phyloP scores from a whole-genome alignment of 2,888 invertebrate genomes.

The Tenthredo mesomela region DNA sequence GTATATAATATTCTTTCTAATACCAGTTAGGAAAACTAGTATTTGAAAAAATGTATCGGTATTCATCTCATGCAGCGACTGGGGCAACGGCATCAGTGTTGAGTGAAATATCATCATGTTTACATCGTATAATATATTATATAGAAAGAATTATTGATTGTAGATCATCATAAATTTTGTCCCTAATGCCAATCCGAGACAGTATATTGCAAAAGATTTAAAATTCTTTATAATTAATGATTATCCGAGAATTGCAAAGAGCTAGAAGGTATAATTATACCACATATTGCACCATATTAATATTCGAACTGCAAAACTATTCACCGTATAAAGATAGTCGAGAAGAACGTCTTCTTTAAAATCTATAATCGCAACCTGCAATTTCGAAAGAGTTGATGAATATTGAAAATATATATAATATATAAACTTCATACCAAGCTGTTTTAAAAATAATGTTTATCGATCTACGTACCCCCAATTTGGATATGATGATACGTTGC shows the following conservation, averaged over 20 bases:
- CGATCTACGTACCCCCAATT: neutral
- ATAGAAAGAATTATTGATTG: neutral
- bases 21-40: neutral
- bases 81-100: too few species aligned
- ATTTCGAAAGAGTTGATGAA: neutral
- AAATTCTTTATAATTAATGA: constrained; percentile 9
- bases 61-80: neutral
- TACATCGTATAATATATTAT: neutral
- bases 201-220: constrained; percentile 5
- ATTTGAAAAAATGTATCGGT: neutral
- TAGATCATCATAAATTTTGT: neutral
- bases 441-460: neutral
- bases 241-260: neutral
- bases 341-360: neutral
- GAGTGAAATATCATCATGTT: neutral
- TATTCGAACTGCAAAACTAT: neutral
- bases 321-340: constrained; percentile 4
- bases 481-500: neutral
- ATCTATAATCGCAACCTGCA: too few species aligned
- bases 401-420: neutral
- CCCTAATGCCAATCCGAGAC: neutral
- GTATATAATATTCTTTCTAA: neutral
- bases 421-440: neutral
- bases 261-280: neutral
- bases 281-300: constrained; percentile 5